Conservation (phyloP, 2,113 vertebrate genomes). For the Plectropomus leopardus region DNA sequence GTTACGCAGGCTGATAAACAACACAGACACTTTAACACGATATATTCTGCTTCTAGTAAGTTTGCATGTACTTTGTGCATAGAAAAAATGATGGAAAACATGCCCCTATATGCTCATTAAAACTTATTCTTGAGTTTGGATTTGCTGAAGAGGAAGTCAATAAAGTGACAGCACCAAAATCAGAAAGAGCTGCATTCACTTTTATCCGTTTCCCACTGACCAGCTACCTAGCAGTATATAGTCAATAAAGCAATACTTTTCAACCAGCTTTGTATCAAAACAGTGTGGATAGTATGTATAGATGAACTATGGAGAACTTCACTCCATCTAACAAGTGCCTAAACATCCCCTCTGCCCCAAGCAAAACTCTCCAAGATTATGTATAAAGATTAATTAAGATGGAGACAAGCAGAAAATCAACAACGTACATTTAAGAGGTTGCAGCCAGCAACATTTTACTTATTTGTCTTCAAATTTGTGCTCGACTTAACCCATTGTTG, state of each 20-base stretch:
- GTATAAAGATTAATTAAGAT: too few species aligned
- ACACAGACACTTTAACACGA: not conserved
- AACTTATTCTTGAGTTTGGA: not conserved
- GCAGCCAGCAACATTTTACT: not conserved
- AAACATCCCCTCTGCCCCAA: too few species aligned
- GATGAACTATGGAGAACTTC: too few species aligned
- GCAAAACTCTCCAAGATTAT: too few species aligned
- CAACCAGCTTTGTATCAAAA: too few species aligned
- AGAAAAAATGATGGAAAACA: not conserved
- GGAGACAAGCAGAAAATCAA: not conserved
- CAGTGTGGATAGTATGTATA: too few species aligned
- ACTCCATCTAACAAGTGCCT: too few species aligned
- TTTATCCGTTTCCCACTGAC: too few species aligned
- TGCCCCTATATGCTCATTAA: not conserved
- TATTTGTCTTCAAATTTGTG: not conserved
- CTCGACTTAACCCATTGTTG: not conserved
- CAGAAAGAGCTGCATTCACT: too few species aligned
- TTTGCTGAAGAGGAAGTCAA: not conserved
- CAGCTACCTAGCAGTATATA: too few species aligned
- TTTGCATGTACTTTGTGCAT: not conserved
- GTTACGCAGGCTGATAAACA: not conserved
- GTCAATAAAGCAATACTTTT: too few species aligned
- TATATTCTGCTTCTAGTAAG: not conserved
- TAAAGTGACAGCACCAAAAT: too few species aligned
- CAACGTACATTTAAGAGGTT: not conserved